Evolutionary conservation across 2,888 invertebrate species (phyloP), one percentile per base, ranked within the genome.

Genomic region (Tipula confusa): DNA sequence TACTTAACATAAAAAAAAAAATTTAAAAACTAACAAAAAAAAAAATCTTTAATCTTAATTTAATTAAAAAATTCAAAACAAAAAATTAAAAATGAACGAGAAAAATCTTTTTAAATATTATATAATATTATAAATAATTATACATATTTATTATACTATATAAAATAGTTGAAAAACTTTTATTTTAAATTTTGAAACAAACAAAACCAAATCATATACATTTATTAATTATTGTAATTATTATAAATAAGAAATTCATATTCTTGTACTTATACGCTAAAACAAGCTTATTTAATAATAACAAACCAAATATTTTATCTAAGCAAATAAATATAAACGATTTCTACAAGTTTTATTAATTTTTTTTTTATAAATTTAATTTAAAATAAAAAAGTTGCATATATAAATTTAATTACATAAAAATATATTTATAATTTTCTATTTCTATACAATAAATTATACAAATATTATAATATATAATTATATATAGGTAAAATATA

Each of bases 1-100:
- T 64, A 48, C 24, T n/a, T 64, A 33, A 64, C 9, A 79, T 29
- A 79, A 79, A 79, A 79, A 79, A 79, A 79, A 79, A 79, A 79
- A 29, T 79, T 18, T 79, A 79, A 28, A 79, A 29, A 28, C 7
- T 79, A 11, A 28, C 6, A 29, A 29, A 79, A 29, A 29, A n/a
- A 3, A 6, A 80, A 80, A 80, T 64, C 2, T 64, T 24, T 64
- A 64, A 64, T 64, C 64, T 64, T 64, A 64, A 64, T 64, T 64
- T 2, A 43, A 43, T 15, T 15, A 43, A 43, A 24, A 64, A 7
- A 9, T 64, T 64, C n/a, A n/a, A 64, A 64, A 24, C 64, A 64
- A 64, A 7, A 64, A 64, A 64, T 33, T 33, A 33, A 13, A 64
- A 24, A 64, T 9, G n/a, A 64, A 64, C 64, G 24, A 64, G 24